A percentile compares a stretch with the other conserved stretches of the same genome.
Conservation (phyloP, 2,797 vertebrate genomes). For the Rachycentron canadum region DNA sequence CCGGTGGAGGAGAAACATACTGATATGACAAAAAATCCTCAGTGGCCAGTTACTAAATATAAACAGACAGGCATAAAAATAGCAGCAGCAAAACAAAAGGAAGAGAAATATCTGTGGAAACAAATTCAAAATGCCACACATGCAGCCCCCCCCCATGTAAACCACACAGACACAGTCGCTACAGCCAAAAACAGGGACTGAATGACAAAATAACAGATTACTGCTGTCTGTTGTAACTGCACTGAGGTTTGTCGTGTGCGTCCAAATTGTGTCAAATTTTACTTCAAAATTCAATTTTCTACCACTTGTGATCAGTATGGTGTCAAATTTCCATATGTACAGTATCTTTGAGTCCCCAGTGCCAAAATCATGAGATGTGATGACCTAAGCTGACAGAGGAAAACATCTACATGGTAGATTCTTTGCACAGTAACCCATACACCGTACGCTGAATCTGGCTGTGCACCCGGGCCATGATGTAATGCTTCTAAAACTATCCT, state of each 20-base stretch:
- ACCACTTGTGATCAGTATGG: background rate
- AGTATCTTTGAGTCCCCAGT: background rate
- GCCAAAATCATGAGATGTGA: background rate
- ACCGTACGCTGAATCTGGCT: background rate
- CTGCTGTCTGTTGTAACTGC: background rate
- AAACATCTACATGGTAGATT: background rate
- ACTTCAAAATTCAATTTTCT: background rate
- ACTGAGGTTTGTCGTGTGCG: background rate
- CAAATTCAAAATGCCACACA: conserved; percentile 44
- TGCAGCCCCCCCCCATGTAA: conserved; percentile 3
- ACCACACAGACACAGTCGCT: background rate
- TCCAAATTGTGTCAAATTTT: too few relatives aligned
- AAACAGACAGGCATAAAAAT: conserved; percentile 74
- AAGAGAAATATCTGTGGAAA: conserved; percentile 48
- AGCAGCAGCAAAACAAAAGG: conserved; percentile 62
- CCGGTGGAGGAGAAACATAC: conserved; percentile 59
- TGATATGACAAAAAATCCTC: conserved; percentile 65
- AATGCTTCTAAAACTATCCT: background rate
- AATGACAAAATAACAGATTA: background rate
- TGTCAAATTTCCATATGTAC: background rate
- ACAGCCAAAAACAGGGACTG: background rate
- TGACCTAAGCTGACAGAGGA: background rate
- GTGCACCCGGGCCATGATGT: background rate
- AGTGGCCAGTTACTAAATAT: conserved; percentile 73
- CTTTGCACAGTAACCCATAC: background rate